These are phyloP conservation scores for Drosophila meridionalis DNA, from an alignment of 2,888 invertebrate genomes.

Conservation along the genomic window DNA sequence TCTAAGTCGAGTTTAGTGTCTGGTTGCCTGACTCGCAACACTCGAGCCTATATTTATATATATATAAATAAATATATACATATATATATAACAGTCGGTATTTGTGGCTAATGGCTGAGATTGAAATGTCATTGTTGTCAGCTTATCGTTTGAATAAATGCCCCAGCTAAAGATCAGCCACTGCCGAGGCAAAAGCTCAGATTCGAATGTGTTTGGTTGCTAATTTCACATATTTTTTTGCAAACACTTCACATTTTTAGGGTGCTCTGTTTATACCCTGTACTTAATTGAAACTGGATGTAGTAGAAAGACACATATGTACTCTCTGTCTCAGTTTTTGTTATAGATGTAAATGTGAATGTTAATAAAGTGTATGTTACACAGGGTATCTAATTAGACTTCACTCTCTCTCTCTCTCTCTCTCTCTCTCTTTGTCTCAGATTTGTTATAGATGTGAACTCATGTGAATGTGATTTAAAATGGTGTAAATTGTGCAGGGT, in stretches of 20 bases:
- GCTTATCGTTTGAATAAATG: slow-evolving; percentile 66
- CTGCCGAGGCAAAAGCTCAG: slow-evolving; percentile 25
- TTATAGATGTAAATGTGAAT: too few species aligned
- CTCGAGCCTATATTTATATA: slow-evolving; percentile 27
- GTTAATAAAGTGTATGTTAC: too few species aligned
- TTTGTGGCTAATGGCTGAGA: slow-evolving; percentile 55
- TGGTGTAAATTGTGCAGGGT: background rate
- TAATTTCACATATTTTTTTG: slow-evolving; percentile 30
- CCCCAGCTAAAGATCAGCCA: slow-evolving; percentile 42
- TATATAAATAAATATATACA: slow-evolving; percentile 14
- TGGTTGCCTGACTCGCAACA: slow-evolving; percentile 44
- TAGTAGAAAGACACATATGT: too few species aligned
- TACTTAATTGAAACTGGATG: background rate
- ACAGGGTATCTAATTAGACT: too few species aligned
- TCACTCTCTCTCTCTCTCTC: too few species aligned
- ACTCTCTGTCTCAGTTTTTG: too few species aligned
- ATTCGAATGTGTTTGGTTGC: slow-evolving; percentile 31
- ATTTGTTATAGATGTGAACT: background rate
- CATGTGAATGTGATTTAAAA: background rate
- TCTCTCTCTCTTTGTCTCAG: background rate
- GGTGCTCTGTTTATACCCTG: slow-evolving; percentile 22
- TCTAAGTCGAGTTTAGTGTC: slow-evolving; percentile 58
- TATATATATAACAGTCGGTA: slow-evolving; percentile 12
- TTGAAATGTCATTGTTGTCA: slow-evolving; percentile 78
- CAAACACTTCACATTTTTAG: slow-evolving; percentile 42